Evolutionary conservation across 1,140 invertebrate genomes (phyloP).

Genomic region (Zaprionus tsacasi): DNA sequence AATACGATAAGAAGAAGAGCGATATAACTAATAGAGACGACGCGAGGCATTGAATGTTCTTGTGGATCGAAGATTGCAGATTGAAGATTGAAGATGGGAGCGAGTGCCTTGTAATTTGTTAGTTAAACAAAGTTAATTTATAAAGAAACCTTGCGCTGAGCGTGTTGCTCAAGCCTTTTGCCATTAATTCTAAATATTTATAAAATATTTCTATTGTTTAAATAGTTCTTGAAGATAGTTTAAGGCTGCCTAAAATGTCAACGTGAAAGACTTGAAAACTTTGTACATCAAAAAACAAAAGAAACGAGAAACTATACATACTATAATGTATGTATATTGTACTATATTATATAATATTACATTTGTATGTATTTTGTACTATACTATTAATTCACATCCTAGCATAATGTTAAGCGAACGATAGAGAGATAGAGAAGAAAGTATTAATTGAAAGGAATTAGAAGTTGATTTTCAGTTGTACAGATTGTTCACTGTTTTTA

Average conservation of each 20-base stretch:
- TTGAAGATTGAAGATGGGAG: constrained; percentile 16
- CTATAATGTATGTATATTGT: not conserved
- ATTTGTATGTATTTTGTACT: too few relatives aligned
- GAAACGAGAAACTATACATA: constrained; percentile 28
- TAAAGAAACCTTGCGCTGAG: constrained; percentile 18
- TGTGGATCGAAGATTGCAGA: constrained; percentile 36
- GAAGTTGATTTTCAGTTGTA: constrained; percentile 4
- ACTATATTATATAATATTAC: constrained; percentile 21
- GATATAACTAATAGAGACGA: constrained; percentile 13
- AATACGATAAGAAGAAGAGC: constrained; percentile 32
- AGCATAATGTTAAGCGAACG: constrained; percentile 21
- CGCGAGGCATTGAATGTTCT: constrained; percentile 56
- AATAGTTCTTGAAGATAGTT: constrained; percentile 45
- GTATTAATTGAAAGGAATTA: constrained; percentile 49
- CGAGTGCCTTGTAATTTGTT: constrained; percentile 57
- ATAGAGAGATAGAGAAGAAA: constrained; percentile 17
- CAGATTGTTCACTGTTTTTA: constrained; percentile 13
- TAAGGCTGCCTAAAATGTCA: constrained; percentile 48
- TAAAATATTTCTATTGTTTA: constrained; percentile 57
- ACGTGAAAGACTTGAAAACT: constrained; percentile 66
- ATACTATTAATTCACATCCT: constrained; percentile 20
- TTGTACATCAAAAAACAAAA: constrained; percentile 34
- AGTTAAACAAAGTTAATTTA: constrained; percentile 41
- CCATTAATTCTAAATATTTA: constrained; percentile 79
- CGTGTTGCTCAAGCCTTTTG: constrained; percentile 54